phyloP scores from a whole-genome alignment of 2,888 invertebrate species.

The Drosophila sordidula region DNA sequence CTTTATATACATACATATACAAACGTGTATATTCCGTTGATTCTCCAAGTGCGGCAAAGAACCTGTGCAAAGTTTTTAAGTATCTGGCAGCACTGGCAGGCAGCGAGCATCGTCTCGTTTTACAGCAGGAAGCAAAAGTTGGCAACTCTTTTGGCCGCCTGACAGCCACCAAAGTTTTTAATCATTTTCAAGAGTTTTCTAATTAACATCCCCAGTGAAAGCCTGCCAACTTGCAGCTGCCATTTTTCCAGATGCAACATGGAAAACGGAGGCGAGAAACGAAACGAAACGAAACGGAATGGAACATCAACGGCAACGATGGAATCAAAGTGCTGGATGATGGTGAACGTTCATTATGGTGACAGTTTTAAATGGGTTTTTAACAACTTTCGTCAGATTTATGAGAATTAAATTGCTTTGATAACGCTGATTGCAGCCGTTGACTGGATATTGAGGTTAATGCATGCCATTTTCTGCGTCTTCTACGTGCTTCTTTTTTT shows the following conservation, averaged over 20 bases:
- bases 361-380: slow-evolving; percentile 77
- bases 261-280: background rate
- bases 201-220: slow-evolving; percentile 70
- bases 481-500: background rate
- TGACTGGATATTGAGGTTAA: slow-evolving; percentile 38
- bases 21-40: background rate
- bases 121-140: slow-evolving; percentile 45
- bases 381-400: slow-evolving; percentile 71
- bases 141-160: slow-evolving; percentile 45
- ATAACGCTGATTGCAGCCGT: slow-evolving; percentile 58
- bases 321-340: slow-evolving; percentile 40
- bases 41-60: slow-evolving; percentile 1
- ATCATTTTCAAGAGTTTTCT: slow-evolving; percentile 80
- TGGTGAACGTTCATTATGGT: slow-evolving; percentile 61
- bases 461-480: slow-evolving; percentile 4
- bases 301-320: slow-evolving; percentile 13
- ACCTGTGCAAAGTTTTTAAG: slow-evolving; percentile 35
- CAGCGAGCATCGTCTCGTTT: slow-evolving; percentile 7
- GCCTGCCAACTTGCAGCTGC: slow-evolving; percentile 43
- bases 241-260: slow-evolving; percentile 31
- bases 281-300: slow-evolving; percentile 32
- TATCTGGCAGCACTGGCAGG: slow-evolving; percentile 26
- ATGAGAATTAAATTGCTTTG: slow-evolving; percentile 72
- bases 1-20: no score
- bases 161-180: slow-evolving; percentile 71